phyloP scores from a whole-genome alignment of 1,140 invertebrate species.

The Scaptodrosophila lebanonensis region DNA sequence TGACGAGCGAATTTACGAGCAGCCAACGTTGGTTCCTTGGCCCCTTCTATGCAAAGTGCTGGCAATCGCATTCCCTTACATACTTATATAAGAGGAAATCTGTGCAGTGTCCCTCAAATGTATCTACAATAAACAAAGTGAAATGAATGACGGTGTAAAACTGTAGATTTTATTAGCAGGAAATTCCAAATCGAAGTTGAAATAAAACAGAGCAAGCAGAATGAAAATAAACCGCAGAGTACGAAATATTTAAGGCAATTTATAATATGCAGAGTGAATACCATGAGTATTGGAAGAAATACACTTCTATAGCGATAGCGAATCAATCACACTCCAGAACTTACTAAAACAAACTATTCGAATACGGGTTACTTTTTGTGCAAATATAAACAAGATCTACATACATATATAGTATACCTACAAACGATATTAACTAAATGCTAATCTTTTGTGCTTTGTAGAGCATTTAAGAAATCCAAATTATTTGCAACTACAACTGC shows the following conservation, averaged over 20 bases:
- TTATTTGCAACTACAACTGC: constrained; percentile 1
- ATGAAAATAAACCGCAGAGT: not conserved
- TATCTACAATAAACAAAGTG: too few species aligned
- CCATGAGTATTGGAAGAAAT: too few species aligned
- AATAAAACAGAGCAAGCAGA: constrained; percentile 3
- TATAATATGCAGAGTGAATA: too few species aligned
- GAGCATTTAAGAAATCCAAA: constrained; percentile 1
- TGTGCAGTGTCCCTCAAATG: too few species aligned
- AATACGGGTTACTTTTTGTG: constrained; percentile 66
- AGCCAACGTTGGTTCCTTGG: too few species aligned
- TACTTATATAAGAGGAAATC: too few species aligned
- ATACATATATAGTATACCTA: not conserved
- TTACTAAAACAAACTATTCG: constrained; percentile 42
- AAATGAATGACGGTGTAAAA: too few species aligned
- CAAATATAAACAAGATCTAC: constrained; percentile 9
- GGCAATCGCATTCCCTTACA: too few species aligned
- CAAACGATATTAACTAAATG: constrained; percentile 8
- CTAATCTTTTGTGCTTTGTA: constrained; percentile 12
- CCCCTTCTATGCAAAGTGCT: too few species aligned
- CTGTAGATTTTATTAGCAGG: not conserved
- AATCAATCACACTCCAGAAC: constrained; percentile 25
- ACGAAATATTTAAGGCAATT: too few species aligned
- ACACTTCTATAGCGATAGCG: constrained; percentile 18
- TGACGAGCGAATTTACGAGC: not conserved
- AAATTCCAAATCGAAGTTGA: not conserved